Base-by-base conservation (phyloP, 2,797 vertebrate species). In the Epinephelus awoara region DNA sequence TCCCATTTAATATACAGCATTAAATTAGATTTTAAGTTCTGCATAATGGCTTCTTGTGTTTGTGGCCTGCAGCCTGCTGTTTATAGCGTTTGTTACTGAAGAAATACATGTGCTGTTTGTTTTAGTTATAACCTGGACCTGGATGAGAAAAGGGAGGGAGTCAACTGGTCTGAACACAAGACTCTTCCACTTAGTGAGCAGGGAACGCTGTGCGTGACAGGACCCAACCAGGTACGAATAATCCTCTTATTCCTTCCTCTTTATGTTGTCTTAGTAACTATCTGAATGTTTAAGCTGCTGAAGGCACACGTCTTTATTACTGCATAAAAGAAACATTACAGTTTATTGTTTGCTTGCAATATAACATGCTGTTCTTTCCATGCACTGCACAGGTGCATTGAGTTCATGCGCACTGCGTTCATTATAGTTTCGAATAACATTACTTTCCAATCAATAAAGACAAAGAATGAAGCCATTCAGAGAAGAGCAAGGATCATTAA, bases 121-220 rank as follows among this genome's bases (percentile, higher is more conserved):
- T 87, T 15, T 66, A 96, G 96, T 83, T 95, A 90, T 70, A 94
- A 94, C 82, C 81, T 94, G 0, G 97, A 98, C 81, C 79, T 93
- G 51, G 97, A 98, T 63, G 89, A 93, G 70, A 97, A 94, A 54
- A 96, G 95, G 79, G 96, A 95, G 29, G 96, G 96, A 38, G 62
- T 86, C 50, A 90, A 79, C 4, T 97, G 97, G 96, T 93, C 96
- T 0, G 97, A 98, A 80, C 96, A 96, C 80, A 98, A 96, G 92
- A 94, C 94, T 80, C 77, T 95, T 8, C 51, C 96, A 0, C 93
- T 95, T 9, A 73, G 93, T 0, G 97, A 98, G 11, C 91, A 94
- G 0, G 95, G 95, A 2, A 87, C 89, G 0, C 75, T 96, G 52
- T 93, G 96, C 0, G 84, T 94, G 0, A 88, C 92, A 0, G 96